Evolutionary conservation across 64 coral and sea anemone species (phyloP).

Genomic region (Catalaphyllia jardinei): DNA sequence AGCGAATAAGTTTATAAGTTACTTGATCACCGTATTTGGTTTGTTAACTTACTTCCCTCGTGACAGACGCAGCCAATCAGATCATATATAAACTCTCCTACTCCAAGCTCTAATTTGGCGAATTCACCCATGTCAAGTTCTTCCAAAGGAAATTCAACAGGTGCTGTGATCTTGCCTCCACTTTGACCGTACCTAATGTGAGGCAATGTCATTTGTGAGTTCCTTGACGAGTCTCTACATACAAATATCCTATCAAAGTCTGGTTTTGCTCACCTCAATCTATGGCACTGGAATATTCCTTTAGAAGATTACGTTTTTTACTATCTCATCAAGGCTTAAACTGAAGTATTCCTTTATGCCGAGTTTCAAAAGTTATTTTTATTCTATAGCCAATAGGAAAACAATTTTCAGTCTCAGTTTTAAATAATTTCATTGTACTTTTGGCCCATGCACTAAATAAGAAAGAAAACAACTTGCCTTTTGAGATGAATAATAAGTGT

Average conservation of each 20-base stretch:
- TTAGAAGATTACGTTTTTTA: no score
- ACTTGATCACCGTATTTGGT: no score
- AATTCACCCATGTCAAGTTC: slow-evolving; percentile 66
- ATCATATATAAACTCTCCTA: slow-evolving; percentile 60
- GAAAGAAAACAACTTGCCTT: slow-evolving; percentile 31
- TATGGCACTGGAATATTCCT: no score
- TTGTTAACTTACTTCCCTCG: slow-evolving; percentile 60
- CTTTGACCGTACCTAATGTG: slow-evolving; percentile 66
- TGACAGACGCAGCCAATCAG: slow-evolving; percentile 72
- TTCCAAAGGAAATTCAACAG: slow-evolving; percentile 63
- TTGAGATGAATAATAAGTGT: slow-evolving; percentile 86
- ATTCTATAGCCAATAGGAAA: no score
- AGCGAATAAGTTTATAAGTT: no score
- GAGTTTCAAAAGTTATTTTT: no score
- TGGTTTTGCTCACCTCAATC: no score
- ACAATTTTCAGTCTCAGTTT: no score
- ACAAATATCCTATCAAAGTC: no score
- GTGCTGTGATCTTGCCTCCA: slow-evolving; percentile 59
- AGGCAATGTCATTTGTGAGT: not conserved
- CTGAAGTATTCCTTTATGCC: no score
- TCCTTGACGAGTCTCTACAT: not conserved
- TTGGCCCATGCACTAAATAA: not conserved
- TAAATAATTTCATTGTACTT: no score
- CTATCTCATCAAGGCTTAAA: no score
- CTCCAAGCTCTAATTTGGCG: slow-evolving; percentile 10